Base-by-base conservation (phyloP, 2,113 vertebrate genomes). In the Oceanites oceanicus region DNA sequence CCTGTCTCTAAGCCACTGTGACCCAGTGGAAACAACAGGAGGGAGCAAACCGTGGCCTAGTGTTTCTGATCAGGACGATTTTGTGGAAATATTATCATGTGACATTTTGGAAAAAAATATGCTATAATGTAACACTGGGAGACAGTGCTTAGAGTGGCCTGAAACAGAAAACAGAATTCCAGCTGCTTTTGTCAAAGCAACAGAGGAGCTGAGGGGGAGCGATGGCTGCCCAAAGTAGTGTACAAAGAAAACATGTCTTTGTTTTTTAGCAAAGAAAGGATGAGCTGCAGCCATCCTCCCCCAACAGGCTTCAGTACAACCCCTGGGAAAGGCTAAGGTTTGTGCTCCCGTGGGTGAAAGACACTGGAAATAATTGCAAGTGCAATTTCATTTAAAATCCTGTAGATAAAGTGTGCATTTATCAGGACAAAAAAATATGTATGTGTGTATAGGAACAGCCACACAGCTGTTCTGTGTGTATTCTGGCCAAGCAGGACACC, bases 41-140 rank as follows among this genome's bases (percentile, higher is more conserved):
- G 27, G 32, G 18, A 79, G 29, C 0, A 0, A 86, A 79, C 2
- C 0, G 0, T 34, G 34, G 47, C 8, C 13, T 42, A 40, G 12
- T 21, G 22, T 15, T 82, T 86, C 74, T 62, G 3, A 55, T 25
- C 22, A 52, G 21, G 38, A 49, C 6, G 30, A 32, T 62, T 73
- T 55, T 80, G 42, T 9, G 7, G 52, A 86, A 91, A 52, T 40
- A 68, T 6, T 30, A 17, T 18, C 4, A 52, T 40, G 29, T 14
- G 18, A 47, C 34, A 44, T 26, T 78, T 58, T 27, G 2, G 53
- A 29, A 58, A 86, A 56, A 59, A 66, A 49, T 4, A 42, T 21
- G 7, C 15, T 49, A 4, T 19, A 66, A 66, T 13, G 36, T 38
- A 65, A 63, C 36, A 61, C 6, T 29, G 8, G 13, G 20, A 91